These are phyloP conservation scores for Capra hircus DNA, from an alignment of 2,113 vertebrate species.

Conservation along the genomic window DNA sequence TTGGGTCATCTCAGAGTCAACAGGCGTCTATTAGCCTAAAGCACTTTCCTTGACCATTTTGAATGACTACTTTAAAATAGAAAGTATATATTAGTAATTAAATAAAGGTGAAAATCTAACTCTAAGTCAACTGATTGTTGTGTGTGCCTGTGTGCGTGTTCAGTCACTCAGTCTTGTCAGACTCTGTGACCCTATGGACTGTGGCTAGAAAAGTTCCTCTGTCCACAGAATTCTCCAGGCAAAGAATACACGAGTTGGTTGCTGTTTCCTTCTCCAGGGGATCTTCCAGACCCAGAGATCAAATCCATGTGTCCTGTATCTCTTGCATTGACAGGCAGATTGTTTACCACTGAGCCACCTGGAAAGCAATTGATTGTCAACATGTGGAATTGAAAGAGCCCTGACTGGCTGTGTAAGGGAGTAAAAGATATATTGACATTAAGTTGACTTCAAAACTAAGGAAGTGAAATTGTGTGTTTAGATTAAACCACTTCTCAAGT, in stretches of 20 bases:
- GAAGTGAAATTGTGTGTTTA: background rate
- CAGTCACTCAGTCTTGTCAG: background rate
- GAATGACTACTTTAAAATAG: background rate
- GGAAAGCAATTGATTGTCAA: background rate
- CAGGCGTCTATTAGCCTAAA: background rate
- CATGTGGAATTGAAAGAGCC: background rate
- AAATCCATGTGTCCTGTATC: background rate
- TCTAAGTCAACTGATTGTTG: background rate
- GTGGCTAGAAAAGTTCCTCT: background rate
- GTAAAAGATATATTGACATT: background rate
- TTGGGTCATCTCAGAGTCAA: background rate
- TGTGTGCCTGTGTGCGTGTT: background rate
- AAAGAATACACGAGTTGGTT: background rate
- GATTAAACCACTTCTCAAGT: background rate
- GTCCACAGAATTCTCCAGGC: background rate
- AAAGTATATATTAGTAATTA: background rate
- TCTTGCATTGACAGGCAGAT: background rate
- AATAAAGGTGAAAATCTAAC: background rate
- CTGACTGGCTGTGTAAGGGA: background rate
- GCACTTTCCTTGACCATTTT: background rate
- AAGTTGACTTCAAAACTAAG: background rate
- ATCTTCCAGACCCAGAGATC: background rate
- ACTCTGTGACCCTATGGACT: background rate
- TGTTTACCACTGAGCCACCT: background rate
- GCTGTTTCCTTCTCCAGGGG: background rate